Evolutionary conservation across 2,113 vertebrate species (phyloP).

Genomic region (Alligator sinensis): DNA sequence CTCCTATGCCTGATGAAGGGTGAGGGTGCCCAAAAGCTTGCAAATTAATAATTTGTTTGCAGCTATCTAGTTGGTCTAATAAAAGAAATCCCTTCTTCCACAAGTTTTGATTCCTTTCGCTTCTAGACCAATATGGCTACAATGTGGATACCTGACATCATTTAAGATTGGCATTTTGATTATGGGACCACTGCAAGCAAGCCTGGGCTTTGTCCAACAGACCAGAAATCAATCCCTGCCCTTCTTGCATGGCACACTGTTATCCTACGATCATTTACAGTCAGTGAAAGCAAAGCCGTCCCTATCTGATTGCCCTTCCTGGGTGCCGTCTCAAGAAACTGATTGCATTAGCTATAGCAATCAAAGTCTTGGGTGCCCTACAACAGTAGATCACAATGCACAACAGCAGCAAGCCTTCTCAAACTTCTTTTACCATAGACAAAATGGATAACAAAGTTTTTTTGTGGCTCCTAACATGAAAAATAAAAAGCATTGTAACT

Average conservation of each 20-base stretch:
- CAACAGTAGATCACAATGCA: neutral
- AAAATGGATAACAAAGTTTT: neutral
- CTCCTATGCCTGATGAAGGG: no score
- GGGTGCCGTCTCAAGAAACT: neutral
- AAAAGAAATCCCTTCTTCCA: no score
- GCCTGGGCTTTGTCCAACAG: conserved; percentile 54
- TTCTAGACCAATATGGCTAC: no score
- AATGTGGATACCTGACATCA: no score
- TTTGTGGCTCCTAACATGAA: neutral
- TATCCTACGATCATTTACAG: conserved; percentile 62
- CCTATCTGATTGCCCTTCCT: conserved; percentile 29
- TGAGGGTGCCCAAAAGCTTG: no score
- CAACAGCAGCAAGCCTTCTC: neutral
- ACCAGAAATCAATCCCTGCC: conserved; percentile 37
- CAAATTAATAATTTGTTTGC: no score
- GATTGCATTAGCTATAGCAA: neutral
- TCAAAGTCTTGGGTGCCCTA: neutral
- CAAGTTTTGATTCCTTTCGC: no score
- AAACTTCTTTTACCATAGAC: neutral
- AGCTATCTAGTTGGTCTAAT: no score
- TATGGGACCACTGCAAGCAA: conserved; percentile 64
- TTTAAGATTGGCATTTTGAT: conserved; percentile 36
- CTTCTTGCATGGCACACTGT: conserved; percentile 56
- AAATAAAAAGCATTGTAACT: neutral
- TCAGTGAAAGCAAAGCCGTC: conserved; percentile 45